These are phyloP conservation scores for Ophion slaviceki DNA, from an alignment of 2,888 invertebrate species.

Conservation along the genomic window DNA sequence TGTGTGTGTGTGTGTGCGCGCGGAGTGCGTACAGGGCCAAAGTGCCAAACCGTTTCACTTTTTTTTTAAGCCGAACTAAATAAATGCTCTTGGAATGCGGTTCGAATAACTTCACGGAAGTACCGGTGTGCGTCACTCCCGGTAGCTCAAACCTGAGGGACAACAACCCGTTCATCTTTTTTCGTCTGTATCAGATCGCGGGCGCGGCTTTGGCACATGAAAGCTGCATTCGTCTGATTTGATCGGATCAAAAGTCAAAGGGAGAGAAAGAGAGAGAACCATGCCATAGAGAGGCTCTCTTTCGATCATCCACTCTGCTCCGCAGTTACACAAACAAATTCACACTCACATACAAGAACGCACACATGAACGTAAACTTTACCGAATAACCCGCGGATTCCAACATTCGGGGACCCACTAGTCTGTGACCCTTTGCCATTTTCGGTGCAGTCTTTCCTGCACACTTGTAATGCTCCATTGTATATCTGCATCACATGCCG, in stretches of 20 bases:
- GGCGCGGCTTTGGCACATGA: conserved; percentile 20
- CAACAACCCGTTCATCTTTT: conserved; percentile 7
- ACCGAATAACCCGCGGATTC: neutral
- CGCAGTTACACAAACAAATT: conserved; percentile 31
- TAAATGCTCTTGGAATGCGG: conserved; percentile 52
- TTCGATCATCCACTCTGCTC: conserved; percentile 38
- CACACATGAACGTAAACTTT: neutral
- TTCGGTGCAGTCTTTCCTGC: too few relatives aligned
- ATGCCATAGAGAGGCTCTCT: conserved; percentile 14
- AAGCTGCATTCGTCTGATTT: conserved; percentile 15
- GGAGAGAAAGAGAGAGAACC: conserved; percentile 15
- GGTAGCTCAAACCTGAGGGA: conserved; percentile 33
- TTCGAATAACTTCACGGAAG: conserved; percentile 57
- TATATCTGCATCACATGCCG: too few relatives aligned
- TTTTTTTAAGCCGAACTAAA: conserved; percentile 20
- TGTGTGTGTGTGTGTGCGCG: neutral
- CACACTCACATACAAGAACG: too few relatives aligned
- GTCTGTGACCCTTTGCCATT: neutral
- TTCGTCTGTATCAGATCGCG: conserved; percentile 4
- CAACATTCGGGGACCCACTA: neutral
- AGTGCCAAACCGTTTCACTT: conserved; percentile 1
- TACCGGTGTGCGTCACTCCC: conserved; percentile 23
- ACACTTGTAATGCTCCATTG: too few relatives aligned
- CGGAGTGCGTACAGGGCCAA: neutral
- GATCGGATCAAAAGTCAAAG: neutral